phyloP scores from a whole-genome alignment of 2,113 vertebrate genomes.

The Perca flavescens region DNA sequence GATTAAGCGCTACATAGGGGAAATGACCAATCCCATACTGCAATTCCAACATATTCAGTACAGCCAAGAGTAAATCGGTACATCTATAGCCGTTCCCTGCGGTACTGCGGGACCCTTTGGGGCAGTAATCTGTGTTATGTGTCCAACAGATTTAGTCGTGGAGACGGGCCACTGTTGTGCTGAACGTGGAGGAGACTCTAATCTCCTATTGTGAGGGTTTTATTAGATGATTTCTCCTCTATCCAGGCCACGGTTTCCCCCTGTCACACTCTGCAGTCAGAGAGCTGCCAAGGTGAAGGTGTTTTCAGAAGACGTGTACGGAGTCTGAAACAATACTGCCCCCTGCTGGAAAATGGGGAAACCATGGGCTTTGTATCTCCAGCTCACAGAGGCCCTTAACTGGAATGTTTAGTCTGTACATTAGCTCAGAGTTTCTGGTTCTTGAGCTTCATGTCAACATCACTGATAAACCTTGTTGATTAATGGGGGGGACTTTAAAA shows the following conservation, averaged over 20 bases:
- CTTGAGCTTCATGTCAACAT: not conserved
- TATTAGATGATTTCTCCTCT: slow-evolving; percentile 15
- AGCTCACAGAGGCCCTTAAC: not conserved
- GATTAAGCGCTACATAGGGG: slow-evolving; percentile 18
- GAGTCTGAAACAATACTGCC: slow-evolving; percentile 55
- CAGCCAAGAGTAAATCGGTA: not conserved
- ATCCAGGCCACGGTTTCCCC: slow-evolving; percentile 26
- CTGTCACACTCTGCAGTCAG: not conserved
- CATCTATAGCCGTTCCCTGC: not conserved
- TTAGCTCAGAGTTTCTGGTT: not conserved
- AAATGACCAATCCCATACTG: not conserved
- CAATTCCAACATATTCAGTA: not conserved
- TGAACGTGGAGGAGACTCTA: slow-evolving; percentile 1
- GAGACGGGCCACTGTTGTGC: not conserved
- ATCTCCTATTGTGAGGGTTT: slow-evolving; percentile 29
- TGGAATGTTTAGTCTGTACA: not conserved
- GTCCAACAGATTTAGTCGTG: slow-evolving; percentile 21
- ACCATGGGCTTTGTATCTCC: not conserved
- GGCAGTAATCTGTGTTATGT: slow-evolving; percentile 13
- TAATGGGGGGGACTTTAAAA: not conserved
- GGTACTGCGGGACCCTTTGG: not conserved
- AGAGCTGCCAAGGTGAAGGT: slow-evolving; percentile 39
- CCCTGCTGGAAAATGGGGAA: slow-evolving; percentile 48
- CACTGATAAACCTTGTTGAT: not conserved
- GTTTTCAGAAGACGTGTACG: not conserved